Evolutionary conservation across 2,113 vertebrate genomes (phyloP).

Genomic region (Oceanites oceanicus): DNA sequence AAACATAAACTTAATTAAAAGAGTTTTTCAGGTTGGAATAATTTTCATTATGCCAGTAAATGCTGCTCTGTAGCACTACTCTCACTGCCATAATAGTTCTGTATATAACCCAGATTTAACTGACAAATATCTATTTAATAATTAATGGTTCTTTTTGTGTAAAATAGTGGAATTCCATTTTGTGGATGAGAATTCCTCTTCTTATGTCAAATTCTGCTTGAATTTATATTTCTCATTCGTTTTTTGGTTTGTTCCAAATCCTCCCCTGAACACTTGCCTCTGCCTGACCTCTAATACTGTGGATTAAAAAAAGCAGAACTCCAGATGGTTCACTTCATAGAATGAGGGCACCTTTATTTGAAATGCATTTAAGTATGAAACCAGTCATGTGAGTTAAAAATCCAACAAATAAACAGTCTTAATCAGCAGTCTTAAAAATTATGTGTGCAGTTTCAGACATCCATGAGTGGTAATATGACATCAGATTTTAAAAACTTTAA

Average conservation of each 20-base stretch:
- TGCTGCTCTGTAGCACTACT: neutral
- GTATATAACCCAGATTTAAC: neutral
- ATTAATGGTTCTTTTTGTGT: neutral
- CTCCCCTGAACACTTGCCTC: neutral
- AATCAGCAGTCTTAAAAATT: neutral
- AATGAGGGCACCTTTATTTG: neutral
- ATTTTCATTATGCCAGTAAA: neutral
- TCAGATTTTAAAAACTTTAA: neutral
- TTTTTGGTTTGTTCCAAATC: neutral
- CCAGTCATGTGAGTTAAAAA: neutral
- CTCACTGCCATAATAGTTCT: neutral
- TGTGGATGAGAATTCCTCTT: neutral
- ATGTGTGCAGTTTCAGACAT: neutral
- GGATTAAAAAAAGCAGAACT: neutral
- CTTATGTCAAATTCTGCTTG: neutral
- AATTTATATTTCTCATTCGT: neutral
- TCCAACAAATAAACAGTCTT: neutral
- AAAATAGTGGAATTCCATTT: neutral
- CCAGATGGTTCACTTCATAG: neutral
- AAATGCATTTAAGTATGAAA: neutral
- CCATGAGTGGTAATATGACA: neutral
- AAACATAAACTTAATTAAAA: neutral
- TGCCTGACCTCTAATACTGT: neutral
- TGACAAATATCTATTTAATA: neutral
- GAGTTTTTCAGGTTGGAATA: neutral